Evolutionary conservation across 2,888 invertebrate genomes (phyloP).

Genomic region (Boloria euphrosyne): DNA sequence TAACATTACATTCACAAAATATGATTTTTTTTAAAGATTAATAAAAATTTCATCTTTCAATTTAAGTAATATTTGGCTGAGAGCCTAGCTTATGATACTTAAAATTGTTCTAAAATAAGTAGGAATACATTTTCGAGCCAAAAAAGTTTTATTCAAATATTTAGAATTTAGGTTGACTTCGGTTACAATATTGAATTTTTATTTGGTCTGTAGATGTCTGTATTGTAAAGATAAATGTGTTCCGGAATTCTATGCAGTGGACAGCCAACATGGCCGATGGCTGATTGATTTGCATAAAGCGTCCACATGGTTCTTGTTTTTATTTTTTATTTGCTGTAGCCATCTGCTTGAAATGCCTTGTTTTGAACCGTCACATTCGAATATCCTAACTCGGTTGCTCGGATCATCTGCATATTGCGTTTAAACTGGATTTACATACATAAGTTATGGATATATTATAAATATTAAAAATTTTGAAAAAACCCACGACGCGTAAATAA

Average conservation of each 20-base stretch:
- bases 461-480: too few species aligned
- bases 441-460: too few species aligned
- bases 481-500: too few species aligned
- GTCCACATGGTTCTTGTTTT: neutral
- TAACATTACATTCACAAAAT: too few species aligned
- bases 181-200: neutral
- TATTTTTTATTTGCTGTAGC: neutral
- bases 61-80: conserved; percentile 14
- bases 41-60: neutral
- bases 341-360: conserved; percentile 6
- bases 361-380: conserved; percentile 12
- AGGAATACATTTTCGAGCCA: conserved; percentile 14
- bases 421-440: neutral
- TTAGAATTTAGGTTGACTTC: neutral
- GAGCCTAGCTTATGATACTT: conserved; percentile 5
- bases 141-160: neutral
- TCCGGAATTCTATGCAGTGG: conserved; percentile 10
- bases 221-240: conserved; percentile 9
- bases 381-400: conserved; percentile 4
- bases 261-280: conserved; percentile 4
- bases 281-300: conserved; percentile 14
- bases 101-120: conserved; percentile 9
- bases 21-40: too few species aligned
- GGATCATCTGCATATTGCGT: conserved; percentile 15
- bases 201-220: neutral